Conservation (phyloP, 2,113 vertebrate genomes). For the Opisthocomus hoazin region DNA sequence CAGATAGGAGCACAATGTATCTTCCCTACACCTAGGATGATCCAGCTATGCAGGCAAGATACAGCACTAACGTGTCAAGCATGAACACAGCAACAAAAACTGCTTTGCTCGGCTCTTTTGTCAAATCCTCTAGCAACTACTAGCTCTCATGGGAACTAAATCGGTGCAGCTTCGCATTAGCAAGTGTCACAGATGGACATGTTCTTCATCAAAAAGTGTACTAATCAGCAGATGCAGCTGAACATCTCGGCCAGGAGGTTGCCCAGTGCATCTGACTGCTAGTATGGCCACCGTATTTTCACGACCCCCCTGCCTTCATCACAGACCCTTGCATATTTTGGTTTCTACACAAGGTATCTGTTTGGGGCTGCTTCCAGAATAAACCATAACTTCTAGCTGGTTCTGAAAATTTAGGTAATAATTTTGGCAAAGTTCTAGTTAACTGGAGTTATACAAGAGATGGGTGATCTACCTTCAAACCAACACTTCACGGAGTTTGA, state of each 20-base stretch:
- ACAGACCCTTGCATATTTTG: background rate
- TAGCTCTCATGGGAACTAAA: background rate
- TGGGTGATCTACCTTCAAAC: background rate
- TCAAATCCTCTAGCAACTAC: background rate
- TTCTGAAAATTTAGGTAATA: background rate
- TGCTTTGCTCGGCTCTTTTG: background rate
- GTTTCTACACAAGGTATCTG: background rate
- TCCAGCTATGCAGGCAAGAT: background rate
- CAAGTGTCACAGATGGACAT: background rate
- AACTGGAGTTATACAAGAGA: background rate
- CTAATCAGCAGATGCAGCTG: background rate
- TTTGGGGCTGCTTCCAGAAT: background rate
- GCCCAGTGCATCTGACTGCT: background rate
- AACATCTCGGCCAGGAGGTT: background rate
- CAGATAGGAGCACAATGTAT: background rate
- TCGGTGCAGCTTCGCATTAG: background rate
- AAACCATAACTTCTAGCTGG: background rate
- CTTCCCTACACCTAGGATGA: background rate
- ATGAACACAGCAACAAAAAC: background rate
- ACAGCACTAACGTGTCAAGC: background rate
- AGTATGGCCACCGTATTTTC: background rate
- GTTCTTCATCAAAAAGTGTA: background rate
- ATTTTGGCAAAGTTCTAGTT: background rate
- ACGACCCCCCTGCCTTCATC: background rate
- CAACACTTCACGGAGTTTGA: accelerated